Percentiles rank a stretch among this genome's conserved stretches.
phyloP scores from a whole-genome alignment of 2,888 invertebrate genomes.

The Herminia tarsipennalis region DNA sequence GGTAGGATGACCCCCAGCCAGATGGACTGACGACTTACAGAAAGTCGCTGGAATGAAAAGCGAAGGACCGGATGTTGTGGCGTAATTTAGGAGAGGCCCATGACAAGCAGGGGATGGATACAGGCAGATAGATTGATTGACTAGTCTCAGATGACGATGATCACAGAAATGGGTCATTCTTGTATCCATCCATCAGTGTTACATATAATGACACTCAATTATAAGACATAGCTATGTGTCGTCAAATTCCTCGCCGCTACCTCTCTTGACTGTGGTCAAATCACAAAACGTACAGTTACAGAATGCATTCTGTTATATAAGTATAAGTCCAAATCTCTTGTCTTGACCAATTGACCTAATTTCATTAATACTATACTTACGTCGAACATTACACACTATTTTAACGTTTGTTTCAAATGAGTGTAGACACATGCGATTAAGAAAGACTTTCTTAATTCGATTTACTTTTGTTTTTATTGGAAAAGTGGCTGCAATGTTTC shows the following conservation, averaged over 20 bases:
- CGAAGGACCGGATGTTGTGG: too few species aligned
- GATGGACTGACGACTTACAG: too few species aligned
- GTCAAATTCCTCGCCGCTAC: slow-evolving; percentile 12
- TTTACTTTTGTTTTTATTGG: background rate
- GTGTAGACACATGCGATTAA: slow-evolving; percentile 10
- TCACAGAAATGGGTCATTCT: too few species aligned
- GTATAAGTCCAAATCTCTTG: slow-evolving; percentile 46
- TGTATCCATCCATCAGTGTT: too few species aligned
- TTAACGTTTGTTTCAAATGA: slow-evolving; percentile 30
- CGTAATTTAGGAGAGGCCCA: too few species aligned
- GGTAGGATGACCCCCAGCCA: too few species aligned
- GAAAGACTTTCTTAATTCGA: slow-evolving; percentile 9
- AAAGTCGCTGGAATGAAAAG: too few species aligned
- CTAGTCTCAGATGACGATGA: too few species aligned
- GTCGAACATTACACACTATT: slow-evolving; percentile 22
- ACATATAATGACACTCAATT: too few species aligned
- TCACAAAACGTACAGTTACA: slow-evolving; percentile 26
- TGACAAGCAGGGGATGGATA: too few species aligned
- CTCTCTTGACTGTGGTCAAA: slow-evolving; percentile 1
- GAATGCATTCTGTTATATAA: slow-evolving; percentile 55
- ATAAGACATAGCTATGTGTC: too few species aligned
- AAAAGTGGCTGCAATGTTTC: background rate
- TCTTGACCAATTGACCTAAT: slow-evolving; percentile 55
- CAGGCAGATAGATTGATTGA: too few species aligned
- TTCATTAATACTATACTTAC: slow-evolving; percentile 43